phyloP scores from a whole-genome alignment of 2,888 invertebrate genomes.

The Zonitis immaculata region DNA sequence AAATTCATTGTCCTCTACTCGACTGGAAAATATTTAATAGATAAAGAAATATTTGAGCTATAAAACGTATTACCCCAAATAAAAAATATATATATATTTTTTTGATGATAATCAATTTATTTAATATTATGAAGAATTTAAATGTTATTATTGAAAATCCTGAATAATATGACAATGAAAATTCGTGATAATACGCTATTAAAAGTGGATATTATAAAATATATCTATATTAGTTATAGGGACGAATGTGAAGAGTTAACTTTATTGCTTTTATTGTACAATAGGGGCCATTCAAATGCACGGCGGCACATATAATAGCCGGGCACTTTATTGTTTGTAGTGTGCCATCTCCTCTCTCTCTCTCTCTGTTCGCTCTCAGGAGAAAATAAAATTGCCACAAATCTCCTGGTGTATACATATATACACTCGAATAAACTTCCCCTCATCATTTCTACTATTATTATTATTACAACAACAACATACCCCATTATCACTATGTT shows the following conservation, averaged over 20 bases:
- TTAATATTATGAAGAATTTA: background rate
- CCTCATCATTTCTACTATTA: conserved; percentile 26
- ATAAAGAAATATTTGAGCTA: conserved; percentile 22
- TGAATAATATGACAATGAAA: conserved; percentile 13
- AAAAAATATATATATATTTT: conserved; percentile 16
- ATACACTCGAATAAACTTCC: conserved; percentile 26
- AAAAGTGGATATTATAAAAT: conserved; percentile 4
- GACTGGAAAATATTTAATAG: conserved; percentile 27
- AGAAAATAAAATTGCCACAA: conserved; percentile 42
- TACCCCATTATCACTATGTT: conserved; percentile 33
- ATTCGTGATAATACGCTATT: conserved; percentile 17
- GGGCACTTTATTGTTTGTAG: conserved; percentile 40
- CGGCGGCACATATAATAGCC: conserved; percentile 35
- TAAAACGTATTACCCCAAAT: conserved; percentile 21
- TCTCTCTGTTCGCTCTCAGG: conserved; percentile 32
- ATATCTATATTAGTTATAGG: too few relatives aligned
- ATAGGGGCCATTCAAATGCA: conserved; percentile 33
- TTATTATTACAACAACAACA: too few relatives aligned
- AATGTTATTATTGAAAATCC: too few relatives aligned
- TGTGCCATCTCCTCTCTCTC: too few relatives aligned
- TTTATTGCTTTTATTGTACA: conserved; percentile 26
- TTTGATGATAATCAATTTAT: conserved; percentile 13
- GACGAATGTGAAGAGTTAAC: conserved; percentile 23
- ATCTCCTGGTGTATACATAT: too few relatives aligned
- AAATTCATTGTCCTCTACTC: conserved; percentile 24